These are phyloP conservation scores for Myxocyprinus asiaticus DNA, from an alignment of 2,113 vertebrate genomes.

Conservation along the genomic window DNA sequence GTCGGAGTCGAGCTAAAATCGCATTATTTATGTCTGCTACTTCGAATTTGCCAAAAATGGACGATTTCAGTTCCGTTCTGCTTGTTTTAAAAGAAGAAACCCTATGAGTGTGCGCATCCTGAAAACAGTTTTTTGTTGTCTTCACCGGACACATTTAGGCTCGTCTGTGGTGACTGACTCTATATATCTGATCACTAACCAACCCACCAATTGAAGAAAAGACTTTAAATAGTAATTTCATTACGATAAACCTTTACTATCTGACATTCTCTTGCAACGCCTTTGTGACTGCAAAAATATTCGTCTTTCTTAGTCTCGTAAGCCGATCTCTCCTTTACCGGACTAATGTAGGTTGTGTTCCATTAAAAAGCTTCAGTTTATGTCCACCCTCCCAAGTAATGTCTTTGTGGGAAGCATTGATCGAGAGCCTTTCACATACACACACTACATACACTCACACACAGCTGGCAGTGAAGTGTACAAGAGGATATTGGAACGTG, in stretches of 20 bases:
- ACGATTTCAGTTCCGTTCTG: neutral
- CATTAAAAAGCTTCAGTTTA: constrained; percentile 33
- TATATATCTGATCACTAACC: constrained; percentile 4
- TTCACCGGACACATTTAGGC: neutral
- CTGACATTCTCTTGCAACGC: neutral
- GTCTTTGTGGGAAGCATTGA: constrained; percentile 46
- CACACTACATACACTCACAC: constrained; percentile 32
- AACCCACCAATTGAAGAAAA: constrained; percentile 11
- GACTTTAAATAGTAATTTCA: constrained; percentile 42
- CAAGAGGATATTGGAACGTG: constrained; percentile 42
- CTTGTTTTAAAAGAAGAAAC: neutral
- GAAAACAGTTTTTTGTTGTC: constrained; percentile 22
- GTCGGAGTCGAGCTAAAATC: too few species aligned
- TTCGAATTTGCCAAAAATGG: too few species aligned
- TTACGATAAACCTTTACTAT: neutral
- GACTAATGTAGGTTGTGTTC: constrained; percentile 40
- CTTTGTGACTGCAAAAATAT: constrained; percentile 30
- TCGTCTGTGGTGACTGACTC: neutral
- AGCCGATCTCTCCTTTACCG: constrained; percentile 36
- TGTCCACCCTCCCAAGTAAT: constrained; percentile 39
- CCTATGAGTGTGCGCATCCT: neutral
- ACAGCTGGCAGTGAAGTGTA: constrained; percentile 27
- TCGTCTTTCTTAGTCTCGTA: constrained; percentile 26
- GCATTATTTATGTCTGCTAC: too few species aligned
- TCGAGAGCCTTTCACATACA: constrained; percentile 50